Evolutionary conservation across 2,888 invertebrate genomes (phyloP).

Genomic region (Didymodactylos carnosus): DNA sequence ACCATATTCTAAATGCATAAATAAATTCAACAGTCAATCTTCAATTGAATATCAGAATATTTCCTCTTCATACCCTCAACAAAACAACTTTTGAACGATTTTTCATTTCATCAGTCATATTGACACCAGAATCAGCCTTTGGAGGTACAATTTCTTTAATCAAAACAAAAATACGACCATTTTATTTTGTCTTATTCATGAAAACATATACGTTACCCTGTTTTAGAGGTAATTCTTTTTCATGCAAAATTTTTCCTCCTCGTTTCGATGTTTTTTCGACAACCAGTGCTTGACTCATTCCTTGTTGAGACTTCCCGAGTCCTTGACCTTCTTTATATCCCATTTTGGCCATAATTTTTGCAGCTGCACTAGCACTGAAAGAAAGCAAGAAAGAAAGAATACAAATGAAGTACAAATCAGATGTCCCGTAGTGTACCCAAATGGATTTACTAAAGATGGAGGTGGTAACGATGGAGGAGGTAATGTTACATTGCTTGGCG

Average conservation of each 20-base stretch:
- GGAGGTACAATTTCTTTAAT: no score
- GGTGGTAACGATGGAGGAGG: no score
- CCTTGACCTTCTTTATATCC: constrained; percentile 15
- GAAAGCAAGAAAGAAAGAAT: no score
- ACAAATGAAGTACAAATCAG: no score
- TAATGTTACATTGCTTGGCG: no score
- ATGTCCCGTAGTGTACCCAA: no score
- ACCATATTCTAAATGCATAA: constrained; percentile 76
- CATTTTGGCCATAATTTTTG: constrained; percentile 15
- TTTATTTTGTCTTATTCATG: no score
- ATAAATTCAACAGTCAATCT: background rate
- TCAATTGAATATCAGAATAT: no score
- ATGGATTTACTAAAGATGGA: no score
- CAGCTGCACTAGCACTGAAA: constrained; percentile 6
- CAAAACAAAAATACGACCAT: no score
- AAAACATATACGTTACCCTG: no score
- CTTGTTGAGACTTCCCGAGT: constrained; percentile 11
- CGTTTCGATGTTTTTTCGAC: constrained; percentile 89
- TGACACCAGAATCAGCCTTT: constrained; percentile 33
- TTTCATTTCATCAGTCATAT: constrained; percentile 81
- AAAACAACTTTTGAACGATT: constrained; percentile 79
- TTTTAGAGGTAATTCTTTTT: constrained; percentile 60
- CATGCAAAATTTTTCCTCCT: constrained; percentile 83
- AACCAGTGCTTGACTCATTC: constrained; percentile 35
- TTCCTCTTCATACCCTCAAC: constrained; percentile 43